Evolutionary conservation across 2,797 vertebrate species (phyloP), one percentile per base, ranked within the genome.

Genomic region (Syngnathus rostellatus): DNA sequence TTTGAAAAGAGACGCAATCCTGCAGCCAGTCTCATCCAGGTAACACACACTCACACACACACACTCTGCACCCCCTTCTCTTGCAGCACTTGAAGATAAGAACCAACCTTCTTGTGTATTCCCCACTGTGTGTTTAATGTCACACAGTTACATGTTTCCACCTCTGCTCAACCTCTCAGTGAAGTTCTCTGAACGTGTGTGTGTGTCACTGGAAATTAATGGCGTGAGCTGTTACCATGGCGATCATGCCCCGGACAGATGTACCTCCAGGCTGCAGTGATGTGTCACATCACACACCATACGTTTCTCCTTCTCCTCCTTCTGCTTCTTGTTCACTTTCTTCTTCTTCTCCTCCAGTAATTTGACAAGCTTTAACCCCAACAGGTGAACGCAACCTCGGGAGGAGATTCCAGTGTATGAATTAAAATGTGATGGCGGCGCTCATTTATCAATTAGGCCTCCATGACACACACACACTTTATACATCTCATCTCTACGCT

Each of bases 1-100:
- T 99, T 99, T 90, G 97, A 99, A 84, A 98, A 99, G 89, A 94
- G 97, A 81, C 93, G 96, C 76, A 97, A 98, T 80, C 97, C 97
- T 77, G 97, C 96, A 69, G 96, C 97, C 83, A 96, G 95, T 76
- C 94, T 98, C 79, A 98, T 98, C 81, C 97, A 98, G 95, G 97
- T 98, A 84, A 71, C 55, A 38, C 12, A 17, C 55, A n/a, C 57
- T n/a, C n/a, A 71, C 55, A 38, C 12, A 61, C 39, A 61, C 57
- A 59, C 57, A 39, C 37, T 39, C 57, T 58, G 55, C 31, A 19
- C 37, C 16, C 37, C 8, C 21, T 43, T 41, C 39, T 62, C 41
- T 39, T 64, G 46, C 46, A 37, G 46, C 17, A 51, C 11, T 23
- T n/a, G 48, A 48, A 46, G 25, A 45, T 9, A 8, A 25, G 43